Base-by-base conservation (phyloP, 2,113 vertebrate species). In the Mugil cephalus region DNA sequence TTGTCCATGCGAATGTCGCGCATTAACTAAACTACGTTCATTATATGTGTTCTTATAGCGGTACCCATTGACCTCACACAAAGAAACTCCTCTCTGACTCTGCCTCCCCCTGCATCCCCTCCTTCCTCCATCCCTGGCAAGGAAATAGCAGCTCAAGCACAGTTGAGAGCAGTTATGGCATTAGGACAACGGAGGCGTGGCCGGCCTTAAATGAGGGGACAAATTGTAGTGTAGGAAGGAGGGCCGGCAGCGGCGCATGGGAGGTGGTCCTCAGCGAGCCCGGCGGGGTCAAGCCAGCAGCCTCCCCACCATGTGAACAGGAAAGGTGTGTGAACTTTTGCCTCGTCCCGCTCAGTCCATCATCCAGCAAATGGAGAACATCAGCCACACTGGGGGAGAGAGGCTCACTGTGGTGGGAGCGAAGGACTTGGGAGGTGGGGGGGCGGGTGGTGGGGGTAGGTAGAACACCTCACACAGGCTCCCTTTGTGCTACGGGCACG, bases 241-340 rank as follows among this genome's bases (percentile, higher is more conserved):
- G 83, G 77, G 71, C 66, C 72, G 42, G 73, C 18, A 70, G 80
- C 77, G 77, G 83, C 81, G 74, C 81, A 77, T 71, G 64, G 76
- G 78, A 81, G 82, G 84, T 79, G 75, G 73, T 79, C 83, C 87
- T 47, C 55, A 79, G 67, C 61, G 34, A 52, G 85, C 89, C 80
- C 83, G 36, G 76, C 45, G 61, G 82, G 91, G 90, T 90, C 89
- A 89, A 68, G 56, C 56, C 39, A 6, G 72, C 39, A 6, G 72
- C 77, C 82, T 80, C 86, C 92, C 90, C 88, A 90, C 91, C 94
- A 94, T 94, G 93, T 93, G 95, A 96, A 95, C 96, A 96, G 96
- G 96, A 98, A 93, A 97, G 96, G 95, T 95, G 94, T 95, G 95
- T 93, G 96, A 97, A 96, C 96, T 95, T 95, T 97, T 96, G 93